phyloP scores from a whole-genome alignment of 2,888 invertebrate species.

The Ormyrus thymus region DNA sequence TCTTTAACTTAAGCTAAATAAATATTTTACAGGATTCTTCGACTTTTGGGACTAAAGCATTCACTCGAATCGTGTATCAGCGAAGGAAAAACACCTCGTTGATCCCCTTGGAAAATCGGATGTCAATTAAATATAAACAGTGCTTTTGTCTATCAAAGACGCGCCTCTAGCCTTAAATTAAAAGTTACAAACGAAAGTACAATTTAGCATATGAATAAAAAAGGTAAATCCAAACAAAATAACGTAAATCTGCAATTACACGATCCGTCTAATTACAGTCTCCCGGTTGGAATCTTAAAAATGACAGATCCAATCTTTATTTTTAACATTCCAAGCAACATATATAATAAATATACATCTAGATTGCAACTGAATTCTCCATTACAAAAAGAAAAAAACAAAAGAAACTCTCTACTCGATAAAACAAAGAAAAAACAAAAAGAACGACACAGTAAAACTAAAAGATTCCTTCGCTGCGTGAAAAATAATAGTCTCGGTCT shows the following conservation, averaged over 20 bases:
- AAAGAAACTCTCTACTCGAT: too few relatives aligned
- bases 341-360: too few relatives aligned
- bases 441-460: neutral
- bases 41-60: slow-evolving; percentile 48
- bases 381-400: too few relatives aligned
- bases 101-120: slow-evolving; percentile 23
- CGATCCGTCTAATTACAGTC: neutral
- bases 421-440: neutral
- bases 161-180: slow-evolving; percentile 22
- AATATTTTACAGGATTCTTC: slow-evolving; percentile 65
- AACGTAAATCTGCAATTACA: slow-evolving; percentile 9
- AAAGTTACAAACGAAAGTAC: slow-evolving; percentile 44
- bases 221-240: slow-evolving; percentile 16
- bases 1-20: slow-evolving; percentile 62
- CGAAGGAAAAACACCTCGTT: slow-evolving; percentile 40
- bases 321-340: slow-evolving; percentile 10
- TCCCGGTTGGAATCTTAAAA: neutral
- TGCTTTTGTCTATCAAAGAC: neutral
- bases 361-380: too few relatives aligned
- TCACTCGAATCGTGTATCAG: slow-evolving; percentile 31
- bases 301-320: neutral
- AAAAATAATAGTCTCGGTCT: slow-evolving; percentile 26
- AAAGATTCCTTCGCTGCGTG: slow-evolving; percentile 24
- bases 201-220: slow-evolving; percentile 14
- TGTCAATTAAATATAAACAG: slow-evolving; percentile 15